Evolutionary conservation across 2,113 vertebrate genomes (phyloP).

Genomic region (Scopus umbretta): DNA sequence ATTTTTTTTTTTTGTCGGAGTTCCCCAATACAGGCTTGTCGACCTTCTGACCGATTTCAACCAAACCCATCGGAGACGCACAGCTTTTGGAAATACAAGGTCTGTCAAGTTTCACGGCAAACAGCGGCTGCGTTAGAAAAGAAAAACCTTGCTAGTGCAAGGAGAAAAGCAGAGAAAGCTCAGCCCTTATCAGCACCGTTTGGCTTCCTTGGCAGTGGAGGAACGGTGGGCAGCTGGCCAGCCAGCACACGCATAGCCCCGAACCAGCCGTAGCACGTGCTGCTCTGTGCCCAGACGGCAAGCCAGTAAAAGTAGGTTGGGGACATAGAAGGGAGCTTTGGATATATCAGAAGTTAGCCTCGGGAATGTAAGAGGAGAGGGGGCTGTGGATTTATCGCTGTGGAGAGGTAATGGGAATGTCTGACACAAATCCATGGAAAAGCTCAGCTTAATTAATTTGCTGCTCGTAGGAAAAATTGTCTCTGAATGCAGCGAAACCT

Average conservation of each 20-base stretch:
- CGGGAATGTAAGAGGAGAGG: neutral
- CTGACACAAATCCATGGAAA: neutral
- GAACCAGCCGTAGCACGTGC: neutral
- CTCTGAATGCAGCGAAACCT: neutral
- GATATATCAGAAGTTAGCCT: neutral
- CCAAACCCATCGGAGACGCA: neutral
- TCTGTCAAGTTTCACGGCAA: neutral
- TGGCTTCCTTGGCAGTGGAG: neutral
- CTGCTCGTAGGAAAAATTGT: neutral
- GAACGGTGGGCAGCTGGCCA: neutral
- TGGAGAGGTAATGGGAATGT: neutral
- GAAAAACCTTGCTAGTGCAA: neutral
- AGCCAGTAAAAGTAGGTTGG: neutral
- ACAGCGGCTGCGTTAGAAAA: fast-evolving
- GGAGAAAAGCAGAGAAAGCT: neutral
- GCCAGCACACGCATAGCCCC: neutral
- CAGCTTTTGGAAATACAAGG: neutral
- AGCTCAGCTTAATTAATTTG: neutral
- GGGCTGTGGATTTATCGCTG: neutral
- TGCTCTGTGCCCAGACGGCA: neutral
- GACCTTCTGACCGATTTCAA: neutral
- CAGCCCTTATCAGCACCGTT: neutral
- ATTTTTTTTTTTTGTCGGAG: too few relatives aligned
- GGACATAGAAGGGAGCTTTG: neutral
- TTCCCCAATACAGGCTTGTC: fast-evolving